phyloP scores from a whole-genome alignment of 2,113 vertebrate genomes.

The Muscicapa adusta region DNA sequence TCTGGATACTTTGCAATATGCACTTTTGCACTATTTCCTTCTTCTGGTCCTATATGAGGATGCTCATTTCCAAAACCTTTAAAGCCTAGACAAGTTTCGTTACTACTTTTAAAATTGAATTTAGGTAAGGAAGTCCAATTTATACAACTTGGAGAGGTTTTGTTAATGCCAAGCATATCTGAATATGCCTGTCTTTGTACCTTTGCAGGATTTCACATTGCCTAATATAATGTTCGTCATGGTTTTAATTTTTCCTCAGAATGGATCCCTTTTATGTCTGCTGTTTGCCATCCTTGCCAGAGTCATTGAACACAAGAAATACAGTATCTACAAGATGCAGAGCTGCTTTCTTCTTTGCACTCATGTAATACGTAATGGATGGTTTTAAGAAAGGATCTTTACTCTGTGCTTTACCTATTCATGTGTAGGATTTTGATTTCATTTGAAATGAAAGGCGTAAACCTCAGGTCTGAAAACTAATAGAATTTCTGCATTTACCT shows the following conservation, averaged over 20 bases:
- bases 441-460: conserved; percentile 75
- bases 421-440: conserved; percentile 72
- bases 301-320: conserved; percentile 53
- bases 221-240: conserved; percentile 22
- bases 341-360: conserved; percentile 15
- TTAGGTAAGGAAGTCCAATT: conserved; percentile 44
- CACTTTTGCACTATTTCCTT: background rate
- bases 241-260: conserved; percentile 68
- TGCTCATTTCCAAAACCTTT: conserved; percentile 11
- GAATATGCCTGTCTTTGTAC: conserved; percentile 51
- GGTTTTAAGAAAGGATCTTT: conserved; percentile 62
- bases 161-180: conserved; percentile 38
- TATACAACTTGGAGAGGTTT: conserved; percentile 28
- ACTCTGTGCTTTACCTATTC: conserved; percentile 59
- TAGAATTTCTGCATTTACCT: conserved; percentile 77
- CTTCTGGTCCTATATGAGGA: background rate
- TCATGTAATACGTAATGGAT: conserved; percentile 52
- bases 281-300: conserved; percentile 62
- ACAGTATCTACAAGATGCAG: conserved; percentile 52
- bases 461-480: conserved; percentile 72
- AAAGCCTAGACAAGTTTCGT: conserved; percentile 26
- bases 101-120: conserved; percentile 37
- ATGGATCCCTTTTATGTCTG: conserved; percentile 51
- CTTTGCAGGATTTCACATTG: conserved; percentile 42
- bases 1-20: background rate